phyloP scores from a whole-genome alignment of 1,140 invertebrate genomes.

The Uloborus diversus region DNA sequence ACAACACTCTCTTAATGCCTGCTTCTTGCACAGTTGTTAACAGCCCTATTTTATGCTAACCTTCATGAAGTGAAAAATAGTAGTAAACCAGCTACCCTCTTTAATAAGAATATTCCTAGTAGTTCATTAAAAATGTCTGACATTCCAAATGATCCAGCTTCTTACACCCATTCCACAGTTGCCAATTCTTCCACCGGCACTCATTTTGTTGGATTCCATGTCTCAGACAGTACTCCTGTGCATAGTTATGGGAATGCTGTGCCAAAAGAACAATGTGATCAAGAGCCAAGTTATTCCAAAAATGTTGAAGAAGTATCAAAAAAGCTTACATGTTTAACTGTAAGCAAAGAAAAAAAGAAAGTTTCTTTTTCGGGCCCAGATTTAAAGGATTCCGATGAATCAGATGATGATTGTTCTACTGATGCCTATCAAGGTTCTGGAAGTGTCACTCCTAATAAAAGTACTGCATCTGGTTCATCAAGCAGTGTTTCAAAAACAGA shows the following conservation, averaged over 20 bases:
- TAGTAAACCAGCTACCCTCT: not conserved
- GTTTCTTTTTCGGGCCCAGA: slow-evolving; percentile 28
- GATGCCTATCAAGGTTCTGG: not conserved
- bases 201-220: slow-evolving; percentile 43
- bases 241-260: slow-evolving; percentile 7
- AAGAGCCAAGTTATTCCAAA: too few relatives aligned
- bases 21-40: slow-evolving; percentile 41
- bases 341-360: slow-evolving; percentile 35
- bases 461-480: too few relatives aligned
- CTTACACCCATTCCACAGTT: not conserved
- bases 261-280: not conserved
- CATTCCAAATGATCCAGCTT: too few relatives aligned
- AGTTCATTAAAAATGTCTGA: too few relatives aligned
- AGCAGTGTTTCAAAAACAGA: slow-evolving; percentile 35
- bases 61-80: slow-evolving; percentile 43
- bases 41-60: slow-evolving; percentile 48
- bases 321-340: slow-evolving; percentile 32
- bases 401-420: slow-evolving; percentile 6
- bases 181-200: not conserved
- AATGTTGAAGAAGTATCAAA: slow-evolving; percentile 15
- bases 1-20: slow-evolving; percentile 29
- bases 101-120: not conserved
- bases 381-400: not conserved
- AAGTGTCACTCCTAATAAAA: too few relatives aligned
- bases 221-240: slow-evolving; percentile 49